Percentiles rank a stretch among this genome's conserved stretches.
Conservation (phyloP, 2,113 vertebrate genomes). For the Limnothrissa miodon region DNA sequence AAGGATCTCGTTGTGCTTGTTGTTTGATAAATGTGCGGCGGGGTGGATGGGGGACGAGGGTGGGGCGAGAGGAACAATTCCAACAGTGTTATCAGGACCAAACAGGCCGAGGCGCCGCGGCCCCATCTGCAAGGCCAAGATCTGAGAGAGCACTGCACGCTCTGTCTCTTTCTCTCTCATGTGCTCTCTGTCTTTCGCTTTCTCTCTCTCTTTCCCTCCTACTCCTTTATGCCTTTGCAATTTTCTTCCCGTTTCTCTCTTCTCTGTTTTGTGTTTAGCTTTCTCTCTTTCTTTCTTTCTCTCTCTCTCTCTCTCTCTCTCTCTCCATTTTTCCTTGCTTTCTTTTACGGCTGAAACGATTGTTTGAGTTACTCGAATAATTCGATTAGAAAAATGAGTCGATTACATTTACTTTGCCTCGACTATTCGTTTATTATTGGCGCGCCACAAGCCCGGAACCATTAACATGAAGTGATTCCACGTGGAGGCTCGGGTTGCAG, state of each 20-base stretch:
- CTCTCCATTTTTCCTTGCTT: not conserved
- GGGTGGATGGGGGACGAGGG: too few relatives aligned
- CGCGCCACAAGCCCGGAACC: too few relatives aligned
- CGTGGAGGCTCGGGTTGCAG: too few relatives aligned
- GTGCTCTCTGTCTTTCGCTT: not conserved
- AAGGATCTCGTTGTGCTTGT: constrained; percentile 52
- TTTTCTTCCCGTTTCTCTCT: not conserved
- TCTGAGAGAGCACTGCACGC: constrained; percentile 34
- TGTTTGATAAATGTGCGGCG: constrained; percentile 60
- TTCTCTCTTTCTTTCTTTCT: not conserved
- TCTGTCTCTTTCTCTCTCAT: not conserved
- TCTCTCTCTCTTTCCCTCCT: not conserved
- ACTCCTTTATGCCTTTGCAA: too few relatives aligned
- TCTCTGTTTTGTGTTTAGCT: not conserved
- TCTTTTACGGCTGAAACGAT: too few relatives aligned
- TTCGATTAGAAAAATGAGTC: too few relatives aligned
- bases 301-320: not conserved
- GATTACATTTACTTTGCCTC: too few relatives aligned
- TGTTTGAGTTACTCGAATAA: too few relatives aligned
- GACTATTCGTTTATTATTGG: too few relatives aligned
- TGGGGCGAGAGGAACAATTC: constrained; percentile 60
- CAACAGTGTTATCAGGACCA: constrained; percentile 63
- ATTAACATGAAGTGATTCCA: too few relatives aligned
- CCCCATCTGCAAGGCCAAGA: constrained; percentile 44
- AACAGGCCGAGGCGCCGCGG: constrained; percentile 56